These are phyloP conservation scores for Datnioides undecimradiatus DNA, from an alignment of 2,113 vertebrate species.

Conservation along the genomic window DNA sequence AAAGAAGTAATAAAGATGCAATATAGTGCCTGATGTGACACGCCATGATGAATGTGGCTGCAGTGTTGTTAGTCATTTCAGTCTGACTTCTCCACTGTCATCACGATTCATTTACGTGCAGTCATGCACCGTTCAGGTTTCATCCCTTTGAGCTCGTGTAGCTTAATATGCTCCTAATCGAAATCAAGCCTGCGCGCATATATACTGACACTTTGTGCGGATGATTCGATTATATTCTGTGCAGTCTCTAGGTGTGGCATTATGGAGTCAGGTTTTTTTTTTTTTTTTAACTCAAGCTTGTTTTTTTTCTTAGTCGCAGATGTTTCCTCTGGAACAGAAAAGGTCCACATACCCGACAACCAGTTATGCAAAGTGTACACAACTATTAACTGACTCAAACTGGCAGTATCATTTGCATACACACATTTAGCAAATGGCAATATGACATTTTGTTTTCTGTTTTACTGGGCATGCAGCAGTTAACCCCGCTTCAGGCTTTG, in stretches of 20 bases:
- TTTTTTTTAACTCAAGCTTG: not conserved
- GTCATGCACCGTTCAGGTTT: constrained; percentile 21
- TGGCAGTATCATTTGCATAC: constrained; percentile 35
- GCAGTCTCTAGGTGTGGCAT: not conserved
- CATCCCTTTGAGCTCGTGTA: constrained; percentile 30
- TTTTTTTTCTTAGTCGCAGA: constrained; percentile 19
- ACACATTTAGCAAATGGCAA: constrained; percentile 43
- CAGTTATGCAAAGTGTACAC: constrained; percentile 8
- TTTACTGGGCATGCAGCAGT: constrained; percentile 19
- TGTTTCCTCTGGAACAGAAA: constrained; percentile 10
- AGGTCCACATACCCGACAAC: not conserved
- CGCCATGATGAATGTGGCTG: constrained; percentile 60
- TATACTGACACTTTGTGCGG: not conserved
- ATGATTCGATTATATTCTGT: constrained; percentile 7
- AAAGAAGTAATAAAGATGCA: constrained; percentile 51
- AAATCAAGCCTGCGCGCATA: constrained; percentile 28
- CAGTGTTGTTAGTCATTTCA: constrained; percentile 57
- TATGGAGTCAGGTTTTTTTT: not conserved
- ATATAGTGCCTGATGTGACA: constrained; percentile 28
- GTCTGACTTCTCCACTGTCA: constrained; percentile 60
- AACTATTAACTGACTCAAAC: constrained; percentile 15
- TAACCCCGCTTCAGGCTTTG: constrained; percentile 32
- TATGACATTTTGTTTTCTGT: constrained; percentile 16
- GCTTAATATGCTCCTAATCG: constrained; percentile 43
- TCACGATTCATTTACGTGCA: constrained; percentile 43